Evolutionary conservation across 2,888 invertebrate genomes (phyloP).

Genomic region (Chorisops tibialis): DNA sequence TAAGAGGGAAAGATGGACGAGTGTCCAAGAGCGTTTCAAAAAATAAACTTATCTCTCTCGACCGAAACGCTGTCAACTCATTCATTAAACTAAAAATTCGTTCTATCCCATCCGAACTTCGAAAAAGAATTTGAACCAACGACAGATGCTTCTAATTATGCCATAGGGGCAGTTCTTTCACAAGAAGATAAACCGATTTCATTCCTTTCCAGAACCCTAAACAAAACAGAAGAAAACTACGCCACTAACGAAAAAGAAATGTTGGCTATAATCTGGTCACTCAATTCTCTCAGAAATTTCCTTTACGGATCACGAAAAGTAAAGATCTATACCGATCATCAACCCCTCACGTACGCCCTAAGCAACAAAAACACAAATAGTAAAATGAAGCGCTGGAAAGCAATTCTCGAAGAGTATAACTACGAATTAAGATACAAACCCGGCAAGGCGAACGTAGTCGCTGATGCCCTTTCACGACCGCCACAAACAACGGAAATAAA

Average conservation of each 20-base stretch:
- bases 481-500: slow-evolving; percentile 17
- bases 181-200: slow-evolving; percentile 40
- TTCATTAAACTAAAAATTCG: slow-evolving; percentile 25
- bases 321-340: slow-evolving; percentile 34
- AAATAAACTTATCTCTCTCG: slow-evolving; percentile 25
- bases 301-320: slow-evolving; percentile 40
- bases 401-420: slow-evolving; percentile 31
- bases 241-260: slow-evolving; percentile 46
- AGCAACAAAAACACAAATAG: slow-evolving; percentile 32
- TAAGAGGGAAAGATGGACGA: slow-evolving; percentile 32
- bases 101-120: slow-evolving; percentile 40
- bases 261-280: slow-evolving; percentile 43
- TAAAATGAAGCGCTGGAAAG: slow-evolving; percentile 33
- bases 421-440: slow-evolving; percentile 44
- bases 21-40: slow-evolving; percentile 33
- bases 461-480: slow-evolving; percentile 32
- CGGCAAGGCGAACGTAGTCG: slow-evolving; percentile 44
- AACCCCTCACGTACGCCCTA: slow-evolving; percentile 34
- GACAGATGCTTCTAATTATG: slow-evolving; percentile 41
- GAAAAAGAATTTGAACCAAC: slow-evolving; percentile 39
- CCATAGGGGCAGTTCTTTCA: slow-evolving; percentile 39
- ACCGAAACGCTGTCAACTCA: slow-evolving; percentile 28
- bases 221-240: slow-evolving; percentile 38
- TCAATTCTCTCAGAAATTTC: slow-evolving; percentile 44
- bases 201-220: slow-evolving; percentile 41